Evolutionary conservation across 2,888 invertebrate species (phyloP).

Genomic region (Agrypnus murinus): DNA sequence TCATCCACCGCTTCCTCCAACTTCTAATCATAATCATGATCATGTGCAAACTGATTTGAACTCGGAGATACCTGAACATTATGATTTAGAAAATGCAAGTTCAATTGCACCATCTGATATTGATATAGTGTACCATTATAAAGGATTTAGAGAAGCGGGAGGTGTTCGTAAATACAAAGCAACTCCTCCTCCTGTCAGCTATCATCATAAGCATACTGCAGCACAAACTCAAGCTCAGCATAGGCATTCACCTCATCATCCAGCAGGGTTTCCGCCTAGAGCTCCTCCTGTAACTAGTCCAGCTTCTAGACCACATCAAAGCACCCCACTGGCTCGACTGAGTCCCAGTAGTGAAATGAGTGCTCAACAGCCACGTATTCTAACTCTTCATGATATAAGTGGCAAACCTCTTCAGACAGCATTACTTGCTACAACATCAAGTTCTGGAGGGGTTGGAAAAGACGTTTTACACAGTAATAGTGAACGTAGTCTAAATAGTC

Average conservation of each 20-base stretch:
- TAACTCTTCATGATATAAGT: conserved; percentile 95
- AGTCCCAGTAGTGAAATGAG: conserved; percentile 95
- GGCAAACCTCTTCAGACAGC: conserved; percentile 94
- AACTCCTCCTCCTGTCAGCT: conserved; percentile 86
- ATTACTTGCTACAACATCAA: conserved; percentile 90
- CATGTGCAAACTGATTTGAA: conserved; percentile 85
- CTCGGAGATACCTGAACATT: conserved; percentile 91
- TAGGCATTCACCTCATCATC: conserved; percentile 85
- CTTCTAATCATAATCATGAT: conserved; percentile 82
- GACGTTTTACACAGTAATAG: conserved; percentile 93
- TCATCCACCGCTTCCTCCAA: conserved; percentile 86
- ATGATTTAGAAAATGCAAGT: conserved; percentile 97
- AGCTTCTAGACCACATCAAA: conserved; percentile 85
- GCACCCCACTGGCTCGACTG: conserved; percentile 91
- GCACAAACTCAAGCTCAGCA: conserved; percentile 80
- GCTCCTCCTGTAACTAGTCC: conserved; percentile 83
- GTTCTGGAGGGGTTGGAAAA: conserved; percentile 90
- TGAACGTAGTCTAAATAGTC: conserved; percentile 92
- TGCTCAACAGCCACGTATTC: conserved; percentile 91
- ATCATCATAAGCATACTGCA: conserved; percentile 85
- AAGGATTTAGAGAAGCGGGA: conserved; percentile 90
- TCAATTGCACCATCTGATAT: conserved; percentile 98
- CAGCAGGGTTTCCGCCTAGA: conserved; percentile 83
- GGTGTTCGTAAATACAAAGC: conserved; percentile 92
- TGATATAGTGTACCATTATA: conserved; percentile 97